Conservation (phyloP, 2,113 vertebrate genomes). For the Sterrhoptilus dennistouni region DNA sequence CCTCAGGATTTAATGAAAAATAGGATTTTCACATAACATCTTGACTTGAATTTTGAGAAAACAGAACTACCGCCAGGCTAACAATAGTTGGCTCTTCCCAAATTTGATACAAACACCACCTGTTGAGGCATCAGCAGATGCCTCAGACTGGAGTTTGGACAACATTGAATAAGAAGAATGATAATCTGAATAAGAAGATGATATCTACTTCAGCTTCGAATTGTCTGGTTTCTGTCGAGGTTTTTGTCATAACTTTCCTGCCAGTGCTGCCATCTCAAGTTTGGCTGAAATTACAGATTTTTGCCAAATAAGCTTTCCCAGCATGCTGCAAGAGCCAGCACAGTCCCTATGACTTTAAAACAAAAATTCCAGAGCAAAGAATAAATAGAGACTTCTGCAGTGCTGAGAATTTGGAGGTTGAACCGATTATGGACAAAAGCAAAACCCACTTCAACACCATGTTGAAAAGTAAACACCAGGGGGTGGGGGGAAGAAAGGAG, state of each 20-base stretch:
- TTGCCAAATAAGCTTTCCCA: conserved; percentile 1
- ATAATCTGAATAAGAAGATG: neutral
- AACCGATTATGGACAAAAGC: neutral
- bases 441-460: conserved; percentile 35
- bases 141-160: neutral
- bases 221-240: neutral
- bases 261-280: neutral
- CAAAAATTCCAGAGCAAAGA: conserved; percentile 30
- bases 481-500: neutral
- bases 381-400: neutral
- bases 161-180: neutral
- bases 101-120: neutral
- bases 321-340: neutral
- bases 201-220: neutral
- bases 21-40: neutral
- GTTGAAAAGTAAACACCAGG: neutral
- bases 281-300: conserved; percentile 21
- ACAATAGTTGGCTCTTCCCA: neutral
- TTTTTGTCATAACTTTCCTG: neutral
- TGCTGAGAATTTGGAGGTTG: conserved; percentile 21
- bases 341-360: conserved; percentile 33
- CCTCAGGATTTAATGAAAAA: neutral
- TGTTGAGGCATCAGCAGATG: conserved; percentile 21
- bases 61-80: neutral
- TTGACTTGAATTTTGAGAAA: neutral